These are phyloP conservation scores for Eudyptes chrysolophus DNA, from an alignment of 2,113 vertebrate genomes.

Conservation along the genomic window DNA sequence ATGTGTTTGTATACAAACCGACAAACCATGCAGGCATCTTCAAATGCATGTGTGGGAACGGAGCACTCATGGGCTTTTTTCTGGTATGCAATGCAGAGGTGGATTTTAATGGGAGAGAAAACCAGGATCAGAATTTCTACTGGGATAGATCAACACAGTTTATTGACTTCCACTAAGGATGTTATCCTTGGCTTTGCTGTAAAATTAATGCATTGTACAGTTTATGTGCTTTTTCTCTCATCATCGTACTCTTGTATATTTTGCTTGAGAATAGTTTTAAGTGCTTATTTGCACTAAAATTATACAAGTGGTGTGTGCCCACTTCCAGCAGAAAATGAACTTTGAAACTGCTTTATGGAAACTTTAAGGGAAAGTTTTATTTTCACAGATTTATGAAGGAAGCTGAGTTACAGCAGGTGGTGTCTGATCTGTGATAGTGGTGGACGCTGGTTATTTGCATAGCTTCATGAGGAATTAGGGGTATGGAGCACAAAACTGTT, in stretches of 20 bases:
- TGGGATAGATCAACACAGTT: not conserved
- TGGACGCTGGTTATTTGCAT: not conserved
- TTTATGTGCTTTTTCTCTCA: not conserved
- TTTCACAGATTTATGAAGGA: not conserved
- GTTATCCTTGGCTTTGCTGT: not conserved
- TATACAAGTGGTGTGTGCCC: not conserved
- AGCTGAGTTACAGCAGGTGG: not conserved
- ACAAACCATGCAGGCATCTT: not conserved
- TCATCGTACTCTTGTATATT: rapidly evolving
- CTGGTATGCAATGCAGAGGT: not conserved
- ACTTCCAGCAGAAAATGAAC: not conserved
- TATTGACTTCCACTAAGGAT: not conserved
- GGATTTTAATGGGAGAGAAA: not conserved
- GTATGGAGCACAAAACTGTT: not conserved
- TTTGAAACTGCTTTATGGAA: not conserved
- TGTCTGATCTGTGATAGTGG: not conserved
- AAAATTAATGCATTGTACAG: not conserved
- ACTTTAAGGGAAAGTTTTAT: not conserved
- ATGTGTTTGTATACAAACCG: not conserved
- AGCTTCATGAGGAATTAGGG: not conserved
- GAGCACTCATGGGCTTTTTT: not conserved
- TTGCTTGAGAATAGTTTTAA: not conserved
- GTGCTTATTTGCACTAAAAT: not conserved
- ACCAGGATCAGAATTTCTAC: not conserved
- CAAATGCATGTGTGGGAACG: rapidly evolving